These are phyloP conservation scores for Phalacrocorax brasilianus DNA, from an alignment of 2,113 vertebrate genomes.

Conservation along the genomic window DNA sequence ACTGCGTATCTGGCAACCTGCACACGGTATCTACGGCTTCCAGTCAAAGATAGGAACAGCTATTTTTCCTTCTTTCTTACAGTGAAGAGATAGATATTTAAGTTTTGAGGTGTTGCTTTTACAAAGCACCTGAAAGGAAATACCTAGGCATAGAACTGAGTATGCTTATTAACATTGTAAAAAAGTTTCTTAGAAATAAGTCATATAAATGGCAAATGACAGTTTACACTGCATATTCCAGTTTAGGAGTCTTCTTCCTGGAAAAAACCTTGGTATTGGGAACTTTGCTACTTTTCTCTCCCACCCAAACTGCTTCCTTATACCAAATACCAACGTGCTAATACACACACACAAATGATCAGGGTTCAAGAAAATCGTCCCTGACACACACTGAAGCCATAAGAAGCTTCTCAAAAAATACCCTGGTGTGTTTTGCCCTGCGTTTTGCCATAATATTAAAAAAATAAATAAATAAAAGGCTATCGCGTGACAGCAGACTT, in stretches of 20 bases:
- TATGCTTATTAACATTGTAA: background rate
- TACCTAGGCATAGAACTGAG: background rate
- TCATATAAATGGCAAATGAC: background rate
- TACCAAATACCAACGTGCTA: background rate
- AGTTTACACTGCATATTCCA: background rate
- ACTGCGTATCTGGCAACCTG: background rate
- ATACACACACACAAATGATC: rapidly evolving
- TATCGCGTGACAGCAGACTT: background rate
- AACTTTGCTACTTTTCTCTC: background rate
- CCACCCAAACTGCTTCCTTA: background rate
- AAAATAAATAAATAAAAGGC: background rate
- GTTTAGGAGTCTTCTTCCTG: background rate
- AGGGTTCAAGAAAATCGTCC: background rate
- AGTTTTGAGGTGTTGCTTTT: background rate
- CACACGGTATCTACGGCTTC: background rate
- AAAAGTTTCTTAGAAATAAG: background rate
- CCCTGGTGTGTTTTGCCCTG: rapidly evolving
- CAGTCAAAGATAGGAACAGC: background rate
- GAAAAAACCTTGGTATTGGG: background rate
- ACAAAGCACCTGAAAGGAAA: background rate
- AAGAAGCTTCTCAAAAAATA: background rate
- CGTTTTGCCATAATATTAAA: background rate
- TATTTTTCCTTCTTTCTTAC: background rate
- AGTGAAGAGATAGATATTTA: background rate
- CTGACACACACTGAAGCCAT: background rate